Percentiles rank a stretch among this genome's conserved stretches.
Evolutionary conservation across 2,888 invertebrate species (phyloP).

Genomic region (Heteropelma amictum): DNA sequence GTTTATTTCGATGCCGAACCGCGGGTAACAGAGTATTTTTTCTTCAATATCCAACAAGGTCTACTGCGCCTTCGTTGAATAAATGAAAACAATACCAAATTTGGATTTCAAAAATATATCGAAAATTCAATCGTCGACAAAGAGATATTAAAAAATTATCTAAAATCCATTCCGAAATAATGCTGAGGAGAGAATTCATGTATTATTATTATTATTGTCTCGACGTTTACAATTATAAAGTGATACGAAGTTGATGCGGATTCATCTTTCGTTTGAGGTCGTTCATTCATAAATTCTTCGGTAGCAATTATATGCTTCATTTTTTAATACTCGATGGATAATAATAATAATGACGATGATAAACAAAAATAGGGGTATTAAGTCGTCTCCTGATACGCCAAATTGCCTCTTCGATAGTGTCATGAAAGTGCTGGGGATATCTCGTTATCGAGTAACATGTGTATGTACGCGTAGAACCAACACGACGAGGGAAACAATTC

Average conservation of each 20-base stretch:
- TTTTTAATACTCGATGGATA: neutral
- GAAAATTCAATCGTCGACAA: neutral
- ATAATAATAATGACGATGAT: neutral
- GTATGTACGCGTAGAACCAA: slow-evolving; percentile 16
- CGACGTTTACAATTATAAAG: no score
- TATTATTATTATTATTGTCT: neutral
- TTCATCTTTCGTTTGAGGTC: neutral
- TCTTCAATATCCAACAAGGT: neutral
- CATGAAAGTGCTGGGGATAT: neutral
- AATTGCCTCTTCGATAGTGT: slow-evolving; percentile 5
- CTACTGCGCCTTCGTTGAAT: neutral
- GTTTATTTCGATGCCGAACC: no score
- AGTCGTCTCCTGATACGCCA: neutral
- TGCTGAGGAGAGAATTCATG: no score
- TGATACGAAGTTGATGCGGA: neutral
- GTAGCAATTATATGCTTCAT: neutral
- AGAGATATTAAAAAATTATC: neutral
- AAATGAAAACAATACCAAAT: neutral
- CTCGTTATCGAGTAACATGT: slow-evolving; percentile 23
- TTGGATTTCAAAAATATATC: neutral
- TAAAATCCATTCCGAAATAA: neutral
- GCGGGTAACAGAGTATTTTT: no score
- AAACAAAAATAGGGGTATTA: neutral
- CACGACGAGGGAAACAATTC: slow-evolving; percentile 22
- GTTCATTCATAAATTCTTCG: slow-evolving; percentile 24